These are phyloP conservation scores for Oligia fasciuncula DNA, from an alignment of 2,888 invertebrate genomes.

Conservation along the genomic window DNA sequence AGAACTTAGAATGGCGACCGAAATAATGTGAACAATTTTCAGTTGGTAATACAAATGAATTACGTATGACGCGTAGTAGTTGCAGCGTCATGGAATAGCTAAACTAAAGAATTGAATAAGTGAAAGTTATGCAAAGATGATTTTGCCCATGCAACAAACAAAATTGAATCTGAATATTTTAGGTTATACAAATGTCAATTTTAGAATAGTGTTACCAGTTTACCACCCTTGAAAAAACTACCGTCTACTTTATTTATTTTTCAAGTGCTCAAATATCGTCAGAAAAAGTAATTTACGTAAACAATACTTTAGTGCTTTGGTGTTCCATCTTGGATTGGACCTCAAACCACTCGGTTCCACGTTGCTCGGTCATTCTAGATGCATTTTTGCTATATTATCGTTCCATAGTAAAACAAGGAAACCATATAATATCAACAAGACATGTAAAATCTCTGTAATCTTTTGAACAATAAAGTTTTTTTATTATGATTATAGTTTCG, in stretches of 20 bases:
- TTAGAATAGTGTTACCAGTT: conserved; percentile 20
- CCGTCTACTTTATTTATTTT: neutral
- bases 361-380: neutral
- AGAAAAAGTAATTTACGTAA: neutral
- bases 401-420: conserved; percentile 2
- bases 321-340: neutral
- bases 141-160: conserved; percentile 38
- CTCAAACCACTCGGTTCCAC: neutral
- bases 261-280: neutral
- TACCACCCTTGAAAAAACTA: conserved; percentile 8
- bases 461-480: no score
- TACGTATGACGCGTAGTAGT: conserved; percentile 83
- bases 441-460: no score
- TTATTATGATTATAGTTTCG: neutral
- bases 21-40: conserved; percentile 79
- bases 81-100: conserved; percentile 85
- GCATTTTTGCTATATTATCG: neutral
- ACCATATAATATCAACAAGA: neutral
- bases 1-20: conserved; percentile 84
- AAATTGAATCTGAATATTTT: conserved; percentile 50
- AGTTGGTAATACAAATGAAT: conserved; percentile 81
- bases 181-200: conserved; percentile 66
- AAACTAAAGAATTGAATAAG: conserved; percentile 65
- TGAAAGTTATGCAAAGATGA: conserved; percentile 43
- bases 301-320: neutral